Base-by-base conservation (phyloP, 2,888 invertebrate species). In the Lamellibrachia satsuma region DNA sequence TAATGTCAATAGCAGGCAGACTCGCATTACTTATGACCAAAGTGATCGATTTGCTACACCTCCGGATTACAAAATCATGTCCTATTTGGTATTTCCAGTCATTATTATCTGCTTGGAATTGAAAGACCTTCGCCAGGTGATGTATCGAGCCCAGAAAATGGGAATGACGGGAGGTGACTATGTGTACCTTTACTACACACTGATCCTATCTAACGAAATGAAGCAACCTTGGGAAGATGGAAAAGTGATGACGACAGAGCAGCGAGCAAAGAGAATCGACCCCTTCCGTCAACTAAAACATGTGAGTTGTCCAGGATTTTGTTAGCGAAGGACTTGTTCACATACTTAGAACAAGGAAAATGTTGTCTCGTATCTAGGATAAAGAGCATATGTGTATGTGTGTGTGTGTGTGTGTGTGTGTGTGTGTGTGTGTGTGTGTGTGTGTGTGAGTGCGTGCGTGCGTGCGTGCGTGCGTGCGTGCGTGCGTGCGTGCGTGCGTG, bases 81-180 rank as follows among this genome's bases (percentile, higher is more conserved):
- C 60, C 4, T 60, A 15, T 11, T 75, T 75, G 15, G 22, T 39
- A 52, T 90, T 93, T 93, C 52, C 94, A 95, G 95, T 95, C 60
- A 93, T 95, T 9, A 93, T 95, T 1, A 92, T 95, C 91, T 95
- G 95, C 91, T 93, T 94, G 11, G 95, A 94, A 52, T 90, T 92
- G 7, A 55, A 0, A 1, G 94, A 95, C 92, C 93, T 93, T 27
- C 93, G 94, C 1, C 15, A 22, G 6, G 94, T 95, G 51, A 90
- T 95, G 27, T 39, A 94, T 11, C 92, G 93, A 15, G 95, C 95
- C 1, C 91, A 92, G 4, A 90, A 90, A 15, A 93, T 93, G 52
- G 95, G 94, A 52, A 95, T 95, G 95, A 94, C 93, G 52, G 94
- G 94, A 93, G 95, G 95, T 9, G 92, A 92, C 8, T 95, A 94